Conservation (phyloP, 2,888 invertebrate species). For the Drosophila nr. fundita region DNA sequence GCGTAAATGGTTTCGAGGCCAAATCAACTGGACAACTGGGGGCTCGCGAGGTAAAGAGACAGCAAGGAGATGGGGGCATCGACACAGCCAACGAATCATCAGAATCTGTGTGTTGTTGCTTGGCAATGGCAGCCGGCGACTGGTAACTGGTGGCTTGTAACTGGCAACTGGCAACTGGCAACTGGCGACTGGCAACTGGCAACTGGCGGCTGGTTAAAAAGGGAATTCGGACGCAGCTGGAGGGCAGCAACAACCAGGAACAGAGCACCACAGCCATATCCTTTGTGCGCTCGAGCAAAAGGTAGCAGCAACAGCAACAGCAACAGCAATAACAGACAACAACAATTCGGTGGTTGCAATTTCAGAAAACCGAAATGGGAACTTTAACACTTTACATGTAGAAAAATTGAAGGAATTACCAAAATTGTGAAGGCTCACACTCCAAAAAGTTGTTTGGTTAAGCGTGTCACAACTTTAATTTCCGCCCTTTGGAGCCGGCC, state of each 20-base stretch:
- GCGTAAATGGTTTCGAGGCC: slow-evolving; percentile 72
- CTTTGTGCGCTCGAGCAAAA: slow-evolving; percentile 70
- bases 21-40: slow-evolving; percentile 58
- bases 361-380: slow-evolving; percentile 44
- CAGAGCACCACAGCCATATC: slow-evolving; percentile 48
- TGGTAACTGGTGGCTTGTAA: slow-evolving; percentile 27
- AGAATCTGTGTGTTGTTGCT: slow-evolving; percentile 45
- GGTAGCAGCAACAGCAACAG: slow-evolving; percentile 51
- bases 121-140: slow-evolving; percentile 28
- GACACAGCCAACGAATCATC: slow-evolving; percentile 47
- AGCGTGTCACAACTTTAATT: slow-evolving; percentile 78
- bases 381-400: slow-evolving; percentile 60
- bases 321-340: slow-evolving; percentile 34
- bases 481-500: slow-evolving; percentile 61
- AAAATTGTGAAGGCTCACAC: slow-evolving; percentile 52
- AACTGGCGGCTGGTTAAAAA: slow-evolving; percentile 58
- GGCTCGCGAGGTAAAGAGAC: neutral
- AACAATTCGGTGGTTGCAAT: slow-evolving; percentile 69
- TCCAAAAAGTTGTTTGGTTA: slow-evolving; percentile 54
- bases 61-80: slow-evolving; percentile 14
- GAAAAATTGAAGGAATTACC: slow-evolving; percentile 47
- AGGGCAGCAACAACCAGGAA: slow-evolving; percentile 56
- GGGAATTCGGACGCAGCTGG: slow-evolving; percentile 67
- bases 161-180: slow-evolving; percentile 23
- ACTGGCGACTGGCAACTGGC: slow-evolving; percentile 27